These are phyloP conservation scores for Sebastes hopkinsi DNA, from an alignment of 2,797 vertebrate genomes.

Conservation along the genomic window DNA sequence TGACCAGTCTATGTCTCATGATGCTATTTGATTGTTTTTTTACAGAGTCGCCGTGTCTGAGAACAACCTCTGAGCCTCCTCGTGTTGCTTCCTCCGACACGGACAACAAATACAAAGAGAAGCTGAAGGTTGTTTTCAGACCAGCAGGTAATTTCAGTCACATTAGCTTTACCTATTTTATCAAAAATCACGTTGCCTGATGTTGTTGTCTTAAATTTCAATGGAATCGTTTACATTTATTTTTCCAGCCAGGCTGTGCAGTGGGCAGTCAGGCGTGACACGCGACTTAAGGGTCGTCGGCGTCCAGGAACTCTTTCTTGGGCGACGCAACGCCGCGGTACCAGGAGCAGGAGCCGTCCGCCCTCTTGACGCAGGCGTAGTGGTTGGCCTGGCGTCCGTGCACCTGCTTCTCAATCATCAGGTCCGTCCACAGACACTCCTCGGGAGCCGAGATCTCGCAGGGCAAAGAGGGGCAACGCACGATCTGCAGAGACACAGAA, in stretches of 20 bases:
- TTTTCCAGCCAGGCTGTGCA: constrained; percentile 58
- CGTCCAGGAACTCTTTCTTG: constrained; percentile 97
- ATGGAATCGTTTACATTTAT: constrained; percentile 57
- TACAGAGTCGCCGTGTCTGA: constrained; percentile 64
- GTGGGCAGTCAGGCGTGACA: constrained; percentile 29
- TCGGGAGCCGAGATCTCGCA: constrained; percentile 92
- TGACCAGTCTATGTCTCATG: constrained; percentile 88
- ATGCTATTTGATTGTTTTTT: constrained; percentile 56
- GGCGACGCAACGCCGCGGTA: constrained; percentile 93
- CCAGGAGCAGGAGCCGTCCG: constrained; percentile 95
- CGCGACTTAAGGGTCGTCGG: constrained; percentile 91
- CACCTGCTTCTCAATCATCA: constrained; percentile 98
- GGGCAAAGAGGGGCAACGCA: constrained; percentile 93
- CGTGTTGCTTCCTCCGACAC: neutral
- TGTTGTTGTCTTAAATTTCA: constrained; percentile 44
- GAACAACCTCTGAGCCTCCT: constrained; percentile 62
- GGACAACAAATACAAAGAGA: constrained; percentile 33
- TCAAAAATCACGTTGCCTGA: constrained; percentile 56
- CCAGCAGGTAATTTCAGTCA: constrained; percentile 50
- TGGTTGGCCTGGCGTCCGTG: constrained; percentile 96
- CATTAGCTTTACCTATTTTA: constrained; percentile 30
- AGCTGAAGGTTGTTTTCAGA: constrained; percentile 61
- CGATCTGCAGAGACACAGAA: constrained; percentile 83
- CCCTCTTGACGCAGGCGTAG: constrained; percentile 96
- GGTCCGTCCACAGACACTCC: constrained; percentile 98